Evolutionary conservation across 2,113 vertebrate species (phyloP).

Genomic region (Leptocoma aspasia): DNA sequence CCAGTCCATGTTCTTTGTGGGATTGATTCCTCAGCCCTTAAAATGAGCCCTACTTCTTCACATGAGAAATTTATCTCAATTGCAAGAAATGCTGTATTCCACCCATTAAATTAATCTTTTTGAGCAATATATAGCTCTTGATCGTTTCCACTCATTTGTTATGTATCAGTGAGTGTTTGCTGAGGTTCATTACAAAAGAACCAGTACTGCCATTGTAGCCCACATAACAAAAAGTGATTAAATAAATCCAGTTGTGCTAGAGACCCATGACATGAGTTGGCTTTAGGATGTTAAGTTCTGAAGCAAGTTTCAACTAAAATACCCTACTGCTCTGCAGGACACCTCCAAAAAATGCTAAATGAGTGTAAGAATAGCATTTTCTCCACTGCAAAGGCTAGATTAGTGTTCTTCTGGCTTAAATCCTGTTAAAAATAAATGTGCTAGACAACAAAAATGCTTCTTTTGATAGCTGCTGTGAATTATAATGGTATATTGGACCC

Average conservation of each 20-base stretch:
- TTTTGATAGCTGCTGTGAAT: slow-evolving; percentile 1
- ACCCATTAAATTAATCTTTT: neutral
- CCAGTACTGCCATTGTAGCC: neutral
- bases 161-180: neutral
- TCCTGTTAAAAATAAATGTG: slow-evolving; percentile 12
- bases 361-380: neutral
- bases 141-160: neutral
- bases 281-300: slow-evolving; percentile 3
- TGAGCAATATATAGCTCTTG: neutral
- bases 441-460: neutral
- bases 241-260: slow-evolving; percentile 14
- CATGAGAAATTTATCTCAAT: neutral
- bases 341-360: neutral
- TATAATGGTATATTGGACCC: neutral
- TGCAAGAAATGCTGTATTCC: neutral
- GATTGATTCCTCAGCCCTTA: neutral
- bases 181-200: neutral
- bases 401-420: neutral
- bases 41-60: neutral
- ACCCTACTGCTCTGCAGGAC: neutral
- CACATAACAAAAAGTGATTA: neutral
- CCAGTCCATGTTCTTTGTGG: neutral
- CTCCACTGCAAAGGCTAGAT: neutral
- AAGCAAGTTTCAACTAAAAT: slow-evolving; percentile 3
- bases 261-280: neutral